Conservation (phyloP, 2,797 vertebrate genomes). For the Antrozous pallidus region DNA sequence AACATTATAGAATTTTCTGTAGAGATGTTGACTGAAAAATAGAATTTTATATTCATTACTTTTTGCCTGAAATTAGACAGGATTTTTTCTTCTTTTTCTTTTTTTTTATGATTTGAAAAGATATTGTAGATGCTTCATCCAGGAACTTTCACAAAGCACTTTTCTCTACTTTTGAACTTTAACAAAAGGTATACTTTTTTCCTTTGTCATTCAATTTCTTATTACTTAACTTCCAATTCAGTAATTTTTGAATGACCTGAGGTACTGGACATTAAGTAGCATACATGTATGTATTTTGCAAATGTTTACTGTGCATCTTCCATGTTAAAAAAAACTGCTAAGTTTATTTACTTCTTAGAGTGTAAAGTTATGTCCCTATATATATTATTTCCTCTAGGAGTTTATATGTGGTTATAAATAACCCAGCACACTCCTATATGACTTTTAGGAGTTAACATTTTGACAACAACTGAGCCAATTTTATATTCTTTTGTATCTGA, state of each 20-base stretch:
- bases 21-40: constrained; percentile 70
- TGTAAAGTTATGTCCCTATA: constrained; percentile 72
- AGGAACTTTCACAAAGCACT: constrained; percentile 74
- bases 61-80: constrained; percentile 70
- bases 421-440: constrained; percentile 53
- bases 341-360: constrained; percentile 77
- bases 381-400: constrained; percentile 69
- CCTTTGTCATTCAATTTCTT: constrained; percentile 53
- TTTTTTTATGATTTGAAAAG: constrained; percentile 77
- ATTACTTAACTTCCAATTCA: constrained; percentile 72
- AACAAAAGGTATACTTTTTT: constrained; percentile 68
- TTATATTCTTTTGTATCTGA: constrained; percentile 71
- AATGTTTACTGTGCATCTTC: constrained; percentile 47
- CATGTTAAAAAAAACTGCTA: constrained; percentile 38
- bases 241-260: constrained; percentile 72
- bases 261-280: constrained; percentile 73
- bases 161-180: constrained; percentile 78
- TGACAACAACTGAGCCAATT: constrained; percentile 75
- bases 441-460: constrained; percentile 75
- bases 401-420: constrained; percentile 75
- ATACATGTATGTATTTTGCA: constrained; percentile 70
- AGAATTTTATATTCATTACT: constrained; percentile 71
- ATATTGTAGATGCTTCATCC: constrained; percentile 76
- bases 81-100: constrained; percentile 70
- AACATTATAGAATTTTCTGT: constrained; percentile 66